phyloP scores from a whole-genome alignment of 2,113 vertebrate species.

The Excalfactoria chinensis region DNA sequence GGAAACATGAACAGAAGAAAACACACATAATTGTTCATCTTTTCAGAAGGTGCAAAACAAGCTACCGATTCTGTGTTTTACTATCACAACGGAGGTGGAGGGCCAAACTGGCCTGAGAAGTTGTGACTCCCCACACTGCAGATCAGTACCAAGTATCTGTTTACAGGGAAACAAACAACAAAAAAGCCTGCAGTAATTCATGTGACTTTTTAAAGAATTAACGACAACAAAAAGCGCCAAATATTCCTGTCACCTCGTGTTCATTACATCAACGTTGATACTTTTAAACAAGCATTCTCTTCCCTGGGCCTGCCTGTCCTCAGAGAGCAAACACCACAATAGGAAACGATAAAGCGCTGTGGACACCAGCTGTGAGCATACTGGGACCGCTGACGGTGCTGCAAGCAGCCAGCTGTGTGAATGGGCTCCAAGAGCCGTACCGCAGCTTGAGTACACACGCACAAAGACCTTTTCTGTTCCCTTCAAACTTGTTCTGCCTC shows the following conservation, averaged over 20 bases:
- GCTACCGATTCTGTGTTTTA: neutral
- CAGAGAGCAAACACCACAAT: neutral
- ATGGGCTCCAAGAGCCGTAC: neutral
- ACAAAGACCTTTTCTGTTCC: neutral
- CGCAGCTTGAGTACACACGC: neutral
- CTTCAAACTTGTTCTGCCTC: neutral
- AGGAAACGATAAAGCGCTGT: neutral
- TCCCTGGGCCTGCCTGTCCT: neutral
- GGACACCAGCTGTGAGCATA: neutral
- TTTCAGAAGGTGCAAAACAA: conserved; percentile 19
- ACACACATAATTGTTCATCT: neutral
- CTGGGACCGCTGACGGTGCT: neutral
- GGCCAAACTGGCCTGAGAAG: neutral
- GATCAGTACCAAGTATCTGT: neutral
- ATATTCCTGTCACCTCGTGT: conserved; percentile 11
- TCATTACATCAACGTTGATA: neutral
- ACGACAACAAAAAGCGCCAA: neutral
- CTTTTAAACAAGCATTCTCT: neutral
- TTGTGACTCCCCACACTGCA: neutral
- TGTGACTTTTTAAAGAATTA: neutral
- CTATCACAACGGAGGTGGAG: neutral
- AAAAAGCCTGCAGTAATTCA: neutral
- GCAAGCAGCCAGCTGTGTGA: neutral
- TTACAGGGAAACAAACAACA: neutral
- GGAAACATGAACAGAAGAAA: neutral